Percentiles rank a stretch among this genome's conserved stretches.
These are phyloP conservation scores for Planococcus citri DNA, from an alignment of 1,140 invertebrate species.

Conservation along the genomic window DNA sequence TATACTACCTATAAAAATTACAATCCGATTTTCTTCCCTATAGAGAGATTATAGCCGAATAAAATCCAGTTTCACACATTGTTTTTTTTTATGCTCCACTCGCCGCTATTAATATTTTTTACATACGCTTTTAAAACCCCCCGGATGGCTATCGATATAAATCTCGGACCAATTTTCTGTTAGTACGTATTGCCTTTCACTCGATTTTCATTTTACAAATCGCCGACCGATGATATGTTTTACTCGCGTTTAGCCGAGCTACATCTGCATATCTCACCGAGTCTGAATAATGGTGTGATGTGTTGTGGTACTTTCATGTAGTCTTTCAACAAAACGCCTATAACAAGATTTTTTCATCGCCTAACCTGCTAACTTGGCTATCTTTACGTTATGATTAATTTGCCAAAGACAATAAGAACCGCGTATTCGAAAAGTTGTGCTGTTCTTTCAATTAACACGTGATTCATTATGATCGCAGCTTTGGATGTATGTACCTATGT, in stretches of 20 bases:
- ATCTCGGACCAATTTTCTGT: not conserved
- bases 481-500: too few species aligned
- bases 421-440: too few species aligned
- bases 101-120: constrained; percentile 1
- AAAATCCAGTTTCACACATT: constrained; percentile 3
- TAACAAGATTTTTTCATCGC: too few species aligned
- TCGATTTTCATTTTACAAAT: not conserved
- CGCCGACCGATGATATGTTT: too few species aligned
- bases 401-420: too few species aligned
- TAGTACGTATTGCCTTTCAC: not conserved
- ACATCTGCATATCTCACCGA: too few species aligned
- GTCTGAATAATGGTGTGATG: too few species aligned
- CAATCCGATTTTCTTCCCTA: not conserved
- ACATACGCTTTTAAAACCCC: not conserved
- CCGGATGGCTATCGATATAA: not conserved
- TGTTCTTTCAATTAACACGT: not conserved
- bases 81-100: not conserved
- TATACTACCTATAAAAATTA: not conserved
- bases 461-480: not conserved
- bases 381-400: too few species aligned
- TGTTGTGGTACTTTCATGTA: too few species aligned
- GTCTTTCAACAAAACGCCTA: too few species aligned
- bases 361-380: too few species aligned
- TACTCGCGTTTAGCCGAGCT: too few species aligned
- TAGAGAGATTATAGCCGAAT: not conserved